Evolutionary conservation across 2,113 vertebrate species (phyloP).

Genomic region (Perca schrenkii): DNA sequence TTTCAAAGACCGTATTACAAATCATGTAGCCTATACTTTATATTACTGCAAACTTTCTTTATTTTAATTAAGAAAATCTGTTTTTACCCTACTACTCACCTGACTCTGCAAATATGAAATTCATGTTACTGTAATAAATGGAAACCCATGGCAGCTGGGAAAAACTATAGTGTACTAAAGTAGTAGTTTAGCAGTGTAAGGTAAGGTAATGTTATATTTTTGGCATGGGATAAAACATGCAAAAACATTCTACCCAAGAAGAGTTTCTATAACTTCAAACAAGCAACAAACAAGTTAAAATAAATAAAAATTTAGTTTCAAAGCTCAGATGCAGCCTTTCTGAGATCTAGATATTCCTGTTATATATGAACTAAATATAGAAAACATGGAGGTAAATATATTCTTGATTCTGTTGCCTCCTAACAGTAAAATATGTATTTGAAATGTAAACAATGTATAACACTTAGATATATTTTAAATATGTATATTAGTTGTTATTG

Average conservation of each 20-base stretch:
- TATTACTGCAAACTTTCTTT: background rate
- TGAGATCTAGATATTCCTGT: background rate
- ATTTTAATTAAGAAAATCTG: background rate
- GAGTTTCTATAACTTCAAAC: background rate
- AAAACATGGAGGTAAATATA: background rate
- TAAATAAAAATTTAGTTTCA: background rate
- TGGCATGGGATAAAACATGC: background rate
- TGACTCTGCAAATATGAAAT: background rate
- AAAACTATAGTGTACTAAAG: background rate
- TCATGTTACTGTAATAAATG: background rate
- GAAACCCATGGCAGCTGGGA: background rate
- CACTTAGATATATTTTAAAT: background rate
- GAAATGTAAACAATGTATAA: background rate
- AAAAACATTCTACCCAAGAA: background rate
- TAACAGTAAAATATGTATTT: background rate
- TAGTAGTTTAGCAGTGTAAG: background rate
- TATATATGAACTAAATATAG: background rate
- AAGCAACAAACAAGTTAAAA: background rate
- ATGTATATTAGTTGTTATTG: background rate
- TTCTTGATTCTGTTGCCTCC: background rate
- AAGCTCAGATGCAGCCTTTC: background rate
- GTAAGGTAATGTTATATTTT: background rate
- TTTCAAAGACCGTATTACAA: background rate
- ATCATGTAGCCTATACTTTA: background rate
- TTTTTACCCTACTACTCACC: background rate